These are phyloP conservation scores for Furnarius figulus DNA, from an alignment of 2,113 vertebrate species.

Conservation along the genomic window DNA sequence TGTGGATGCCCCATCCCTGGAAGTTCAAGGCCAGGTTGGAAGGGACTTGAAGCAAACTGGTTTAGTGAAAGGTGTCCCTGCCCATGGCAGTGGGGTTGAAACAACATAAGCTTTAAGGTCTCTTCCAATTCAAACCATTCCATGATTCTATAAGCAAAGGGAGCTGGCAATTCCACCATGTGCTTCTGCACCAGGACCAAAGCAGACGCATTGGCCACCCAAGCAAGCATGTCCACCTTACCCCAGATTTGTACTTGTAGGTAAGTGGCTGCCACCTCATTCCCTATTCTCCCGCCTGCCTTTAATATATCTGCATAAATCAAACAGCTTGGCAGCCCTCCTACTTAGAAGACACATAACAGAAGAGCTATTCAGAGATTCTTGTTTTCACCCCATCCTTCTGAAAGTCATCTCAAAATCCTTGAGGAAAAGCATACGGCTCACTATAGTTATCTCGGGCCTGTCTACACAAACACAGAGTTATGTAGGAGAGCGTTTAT, in stretches of 20 bases:
- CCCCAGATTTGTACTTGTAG: neutral
- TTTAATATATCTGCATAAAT: neutral
- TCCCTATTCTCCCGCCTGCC: neutral
- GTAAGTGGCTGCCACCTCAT: neutral
- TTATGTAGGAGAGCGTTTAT: neutral
- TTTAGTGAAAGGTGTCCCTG: neutral
- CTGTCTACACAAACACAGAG: neutral
- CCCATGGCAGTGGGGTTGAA: neutral
- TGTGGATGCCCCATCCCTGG: neutral
- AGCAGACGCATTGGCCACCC: neutral
- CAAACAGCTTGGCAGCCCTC: neutral
- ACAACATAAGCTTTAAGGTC: neutral
- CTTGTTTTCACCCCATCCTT: neutral
- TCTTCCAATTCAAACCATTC: neutral
- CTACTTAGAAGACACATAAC: neutral
- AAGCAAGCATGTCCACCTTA: rapidly evolving
- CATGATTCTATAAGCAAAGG: neutral
- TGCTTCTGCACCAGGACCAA: neutral
- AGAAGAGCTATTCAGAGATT: neutral
- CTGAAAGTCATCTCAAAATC: neutral
- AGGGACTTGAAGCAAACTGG: rapidly evolving
- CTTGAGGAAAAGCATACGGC: neutral
- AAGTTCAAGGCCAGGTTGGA: neutral
- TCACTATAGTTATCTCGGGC: neutral
- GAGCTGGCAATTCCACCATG: rapidly evolving